Conservation (phyloP, 2,888 invertebrate species). For the Brenthis ino region DNA sequence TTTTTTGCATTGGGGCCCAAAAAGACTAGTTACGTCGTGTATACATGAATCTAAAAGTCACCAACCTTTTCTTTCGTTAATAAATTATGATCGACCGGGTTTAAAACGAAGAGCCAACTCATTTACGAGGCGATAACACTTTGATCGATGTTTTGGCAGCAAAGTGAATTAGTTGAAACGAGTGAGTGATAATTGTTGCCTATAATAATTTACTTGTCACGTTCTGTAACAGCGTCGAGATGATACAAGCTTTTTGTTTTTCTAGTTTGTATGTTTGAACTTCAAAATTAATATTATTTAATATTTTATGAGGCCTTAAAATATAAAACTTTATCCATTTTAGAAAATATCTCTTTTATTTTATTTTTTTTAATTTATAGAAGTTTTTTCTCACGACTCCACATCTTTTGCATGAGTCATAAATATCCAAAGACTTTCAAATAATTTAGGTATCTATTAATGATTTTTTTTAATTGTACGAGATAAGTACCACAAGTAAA, state of each 20-base stretch:
- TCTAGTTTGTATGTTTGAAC: background rate
- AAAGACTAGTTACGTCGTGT: background rate
- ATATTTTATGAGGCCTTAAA: too few species aligned
- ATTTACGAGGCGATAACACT: constrained; percentile 35
- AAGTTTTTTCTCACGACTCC: too few species aligned
- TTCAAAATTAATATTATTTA: background rate
- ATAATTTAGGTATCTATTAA: too few species aligned
- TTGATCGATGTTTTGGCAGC: constrained; percentile 39
- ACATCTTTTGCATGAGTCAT: too few species aligned
- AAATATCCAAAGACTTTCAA: too few species aligned
- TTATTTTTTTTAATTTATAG: too few species aligned
- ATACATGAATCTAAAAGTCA: constrained; percentile 1
- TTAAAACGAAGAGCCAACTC: constrained; percentile 19
- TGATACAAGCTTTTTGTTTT: background rate
- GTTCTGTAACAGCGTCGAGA: constrained; percentile 14
- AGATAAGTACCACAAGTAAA: too few species aligned
- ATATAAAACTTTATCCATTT: too few species aligned
- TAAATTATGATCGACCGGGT: constrained; percentile 14
- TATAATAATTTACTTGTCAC: constrained; percentile 32
- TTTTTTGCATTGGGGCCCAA: too few species aligned
- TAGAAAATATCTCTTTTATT: too few species aligned
- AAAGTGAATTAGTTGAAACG: constrained; percentile 18
- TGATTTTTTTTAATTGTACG: too few species aligned
- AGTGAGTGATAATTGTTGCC: constrained; percentile 24
- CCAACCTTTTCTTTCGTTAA: constrained; percentile 6